Conservation (phyloP, 2,797 vertebrate species). For the Catostomus latipinnis region DNA sequence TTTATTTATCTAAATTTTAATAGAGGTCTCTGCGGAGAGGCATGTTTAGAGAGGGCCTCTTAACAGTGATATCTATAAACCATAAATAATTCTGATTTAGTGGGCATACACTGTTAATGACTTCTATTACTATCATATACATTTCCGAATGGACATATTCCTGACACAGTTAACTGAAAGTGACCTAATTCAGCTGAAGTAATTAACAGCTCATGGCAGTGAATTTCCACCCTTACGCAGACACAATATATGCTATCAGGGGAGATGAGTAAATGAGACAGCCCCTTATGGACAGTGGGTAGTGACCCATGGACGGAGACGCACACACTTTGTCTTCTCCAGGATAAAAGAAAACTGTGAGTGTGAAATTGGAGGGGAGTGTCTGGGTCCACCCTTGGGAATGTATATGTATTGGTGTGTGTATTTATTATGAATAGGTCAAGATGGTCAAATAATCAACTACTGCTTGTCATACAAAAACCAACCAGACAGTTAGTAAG, state of each 20-base stretch:
- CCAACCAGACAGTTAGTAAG: no score
- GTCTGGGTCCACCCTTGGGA: conserved; percentile 25
- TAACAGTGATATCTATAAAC: no score
- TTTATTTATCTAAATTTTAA: no score
- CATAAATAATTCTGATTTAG: no score
- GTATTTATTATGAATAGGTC: no score
- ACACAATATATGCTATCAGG: conserved; percentile 32
- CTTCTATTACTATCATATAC: no score
- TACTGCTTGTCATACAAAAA: no score
- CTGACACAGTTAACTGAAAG: no score
- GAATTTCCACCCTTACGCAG: conserved; percentile 23
- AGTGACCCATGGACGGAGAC: conserved; percentile 39
- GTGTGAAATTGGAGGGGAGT: conserved; percentile 57
- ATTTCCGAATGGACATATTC: not conserved
- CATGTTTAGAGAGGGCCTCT: no score
- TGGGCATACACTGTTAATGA: no score
- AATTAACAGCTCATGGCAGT: conserved; percentile 12
- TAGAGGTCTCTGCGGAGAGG: no score
- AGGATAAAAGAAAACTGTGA: conserved; percentile 49
- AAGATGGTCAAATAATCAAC: no score
- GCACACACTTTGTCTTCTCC: conserved; percentile 30
- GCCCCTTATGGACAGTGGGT: conserved; percentile 14
- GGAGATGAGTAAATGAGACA: conserved; percentile 22
- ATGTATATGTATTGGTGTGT: not conserved
- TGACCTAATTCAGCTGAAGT: conserved; percentile 13